Conservation (phyloP, 2,113 vertebrate genomes). For the Eulemur rufifrons region DNA sequence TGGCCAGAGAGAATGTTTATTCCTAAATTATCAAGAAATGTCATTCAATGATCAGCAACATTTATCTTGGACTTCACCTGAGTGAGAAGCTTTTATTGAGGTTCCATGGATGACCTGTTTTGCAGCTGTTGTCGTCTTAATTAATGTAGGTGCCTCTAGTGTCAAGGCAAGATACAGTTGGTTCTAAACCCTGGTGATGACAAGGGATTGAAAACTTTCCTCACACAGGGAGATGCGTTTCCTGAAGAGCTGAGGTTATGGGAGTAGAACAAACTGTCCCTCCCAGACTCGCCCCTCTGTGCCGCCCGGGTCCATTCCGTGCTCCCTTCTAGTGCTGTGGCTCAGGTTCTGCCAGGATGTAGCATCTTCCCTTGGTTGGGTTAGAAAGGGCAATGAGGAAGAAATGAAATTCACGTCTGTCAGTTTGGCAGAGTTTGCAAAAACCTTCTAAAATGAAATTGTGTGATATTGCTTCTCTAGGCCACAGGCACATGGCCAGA, state of each 20-base stretch:
- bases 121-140: neutral
- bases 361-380: neutral
- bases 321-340: neutral
- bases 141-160: too few species aligned
- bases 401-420: neutral
- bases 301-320: accelerated
- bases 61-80: neutral
- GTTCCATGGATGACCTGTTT: too few species aligned
- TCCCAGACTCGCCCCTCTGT: accelerated
- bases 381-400: neutral
- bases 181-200: accelerated
- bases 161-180: neutral
- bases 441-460: neutral
- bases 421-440: neutral
- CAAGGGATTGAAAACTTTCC: neutral
- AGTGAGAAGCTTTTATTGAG: neutral
- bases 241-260: neutral
- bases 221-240: too few species aligned
- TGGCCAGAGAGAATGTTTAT: neutral
- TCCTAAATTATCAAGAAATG: neutral
- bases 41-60: neutral
- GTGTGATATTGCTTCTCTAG: neutral
- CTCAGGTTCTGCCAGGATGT: neutral
- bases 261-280: too few species aligned
- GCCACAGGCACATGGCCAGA: neutral